A percentile compares a stretch with the other conserved stretches of the same genome.
These are phyloP conservation scores for Zaprionus tsacasi DNA, from an alignment of 1,140 invertebrate genomes.

Conservation along the genomic window DNA sequence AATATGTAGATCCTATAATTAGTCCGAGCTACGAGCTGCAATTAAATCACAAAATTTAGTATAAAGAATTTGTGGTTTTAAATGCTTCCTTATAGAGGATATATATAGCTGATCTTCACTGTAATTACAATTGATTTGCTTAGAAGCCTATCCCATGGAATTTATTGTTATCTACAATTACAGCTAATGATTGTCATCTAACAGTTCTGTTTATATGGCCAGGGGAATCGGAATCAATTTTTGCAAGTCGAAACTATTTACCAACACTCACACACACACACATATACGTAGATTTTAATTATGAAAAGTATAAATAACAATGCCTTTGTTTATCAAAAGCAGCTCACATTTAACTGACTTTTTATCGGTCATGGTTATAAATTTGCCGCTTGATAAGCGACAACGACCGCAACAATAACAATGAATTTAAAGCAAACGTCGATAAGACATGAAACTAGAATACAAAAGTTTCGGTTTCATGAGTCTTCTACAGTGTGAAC, in stretches of 20 bases:
- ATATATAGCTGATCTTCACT: background rate
- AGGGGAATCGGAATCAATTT: conserved; percentile 12
- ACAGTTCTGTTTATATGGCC: background rate
- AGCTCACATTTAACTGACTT: conserved; percentile 19
- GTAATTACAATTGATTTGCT: conserved; percentile 1
- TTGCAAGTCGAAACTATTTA: background rate
- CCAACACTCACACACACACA: background rate
- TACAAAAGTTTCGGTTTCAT: background rate
- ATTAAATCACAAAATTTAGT: background rate
- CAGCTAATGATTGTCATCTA: conserved; percentile 8
- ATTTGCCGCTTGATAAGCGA: conserved; percentile 38
- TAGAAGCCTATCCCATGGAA: background rate
- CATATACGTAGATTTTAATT: conserved; percentile 35
- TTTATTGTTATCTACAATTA: conserved; percentile 2
- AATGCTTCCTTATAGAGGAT: background rate
- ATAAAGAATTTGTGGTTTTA: background rate
- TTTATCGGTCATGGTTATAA: conserved; percentile 59
- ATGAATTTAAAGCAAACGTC: conserved; percentile 30
- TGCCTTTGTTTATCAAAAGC: conserved; percentile 43
- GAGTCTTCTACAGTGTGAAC: background rate
- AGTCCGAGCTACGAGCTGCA: background rate
- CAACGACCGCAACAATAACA: background rate
- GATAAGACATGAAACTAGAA: conserved; percentile 28
- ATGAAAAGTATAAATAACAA: conserved; percentile 42
- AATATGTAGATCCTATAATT: background rate